A percentile compares a stretch with the other conserved stretches of the same genome.
Evolutionary conservation across 2,888 invertebrate genomes (phyloP).

Genomic region (Dermolepida albohirtum): DNA sequence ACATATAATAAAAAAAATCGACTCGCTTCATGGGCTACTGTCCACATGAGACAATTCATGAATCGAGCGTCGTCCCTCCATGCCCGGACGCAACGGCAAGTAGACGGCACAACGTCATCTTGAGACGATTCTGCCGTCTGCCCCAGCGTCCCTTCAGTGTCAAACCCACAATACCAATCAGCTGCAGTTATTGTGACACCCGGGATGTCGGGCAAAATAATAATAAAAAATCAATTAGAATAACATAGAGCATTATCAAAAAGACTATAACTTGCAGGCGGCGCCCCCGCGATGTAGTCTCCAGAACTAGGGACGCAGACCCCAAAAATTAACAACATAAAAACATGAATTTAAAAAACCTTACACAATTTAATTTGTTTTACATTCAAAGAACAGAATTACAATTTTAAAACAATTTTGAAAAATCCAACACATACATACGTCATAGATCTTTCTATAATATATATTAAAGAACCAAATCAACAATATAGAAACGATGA

Average conservation of each 20-base stretch:
- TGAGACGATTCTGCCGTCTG: constrained; percentile 36
- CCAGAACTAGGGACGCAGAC: constrained; percentile 62
- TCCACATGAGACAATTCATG: constrained; percentile 57
- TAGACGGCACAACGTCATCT: constrained; percentile 30
- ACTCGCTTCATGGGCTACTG: constrained; percentile 62
- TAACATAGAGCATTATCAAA: constrained; percentile 56
- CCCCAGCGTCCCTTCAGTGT: constrained; percentile 56
- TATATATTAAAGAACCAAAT: constrained; percentile 52
- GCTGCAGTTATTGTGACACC: constrained; percentile 59
- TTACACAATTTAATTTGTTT: constrained; percentile 62
- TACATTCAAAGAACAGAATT: constrained; percentile 45
- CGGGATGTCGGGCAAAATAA: constrained; percentile 57
- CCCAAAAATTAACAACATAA: constrained; percentile 54
- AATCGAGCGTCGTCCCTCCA: constrained; percentile 61
- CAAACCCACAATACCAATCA: constrained; percentile 57
- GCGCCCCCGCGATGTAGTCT: constrained; percentile 61
- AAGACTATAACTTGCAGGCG: constrained; percentile 47
- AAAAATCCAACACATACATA: constrained; percentile 60
- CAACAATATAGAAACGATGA: constrained; percentile 61
- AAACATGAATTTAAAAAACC: constrained; percentile 58
- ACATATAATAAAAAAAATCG: constrained; percentile 62
- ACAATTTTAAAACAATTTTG: constrained; percentile 58
- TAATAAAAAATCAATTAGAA: constrained; percentile 60
- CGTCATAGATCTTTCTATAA: constrained; percentile 42
- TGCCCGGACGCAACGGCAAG: constrained; percentile 55